Percentiles rank a stretch among this genome's conserved stretches.
Evolutionary conservation across 2,797 vertebrate genomes (phyloP).

Genomic region (Lagodon rhomboides): DNA sequence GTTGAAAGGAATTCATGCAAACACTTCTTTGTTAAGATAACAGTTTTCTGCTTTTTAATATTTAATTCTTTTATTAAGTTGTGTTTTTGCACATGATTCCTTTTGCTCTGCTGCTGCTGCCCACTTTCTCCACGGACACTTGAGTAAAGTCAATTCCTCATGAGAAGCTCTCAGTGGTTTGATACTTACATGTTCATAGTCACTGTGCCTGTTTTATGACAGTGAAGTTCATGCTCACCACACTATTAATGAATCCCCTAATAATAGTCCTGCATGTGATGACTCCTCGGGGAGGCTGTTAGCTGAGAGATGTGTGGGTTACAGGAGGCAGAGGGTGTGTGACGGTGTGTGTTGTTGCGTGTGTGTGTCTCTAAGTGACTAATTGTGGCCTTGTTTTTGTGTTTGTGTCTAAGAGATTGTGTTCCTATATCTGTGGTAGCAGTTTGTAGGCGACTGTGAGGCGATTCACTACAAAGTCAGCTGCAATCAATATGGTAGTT

Average conservation of each 20-base stretch:
- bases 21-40: not conserved
- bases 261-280: constrained; percentile 53
- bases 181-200: constrained; percentile 40
- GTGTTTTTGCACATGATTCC: not conserved
- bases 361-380: constrained; percentile 31
- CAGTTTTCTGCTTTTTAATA: not conserved
- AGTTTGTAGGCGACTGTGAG: not conserved
- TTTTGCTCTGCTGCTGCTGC: not conserved
- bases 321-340: constrained; percentile 17
- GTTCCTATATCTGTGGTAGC: constrained; percentile 1
- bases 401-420: not conserved
- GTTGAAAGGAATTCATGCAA: too few species aligned
- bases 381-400: constrained; percentile 27
- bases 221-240: constrained; percentile 42
- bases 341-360: constrained; percentile 10
- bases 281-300: constrained; percentile 43
- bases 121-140: not conserved
- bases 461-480: not conserved
- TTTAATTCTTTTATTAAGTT: not conserved
- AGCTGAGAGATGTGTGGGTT: constrained; percentile 25
- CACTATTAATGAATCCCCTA: constrained; percentile 56
- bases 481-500: constrained; percentile 8
- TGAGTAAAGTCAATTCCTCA: not conserved
- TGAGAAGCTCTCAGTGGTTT: constrained; percentile 5
- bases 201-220: constrained; percentile 33